Conservation (phyloP, 2,888 invertebrate genomes). For the Drosophila helvetica region DNA sequence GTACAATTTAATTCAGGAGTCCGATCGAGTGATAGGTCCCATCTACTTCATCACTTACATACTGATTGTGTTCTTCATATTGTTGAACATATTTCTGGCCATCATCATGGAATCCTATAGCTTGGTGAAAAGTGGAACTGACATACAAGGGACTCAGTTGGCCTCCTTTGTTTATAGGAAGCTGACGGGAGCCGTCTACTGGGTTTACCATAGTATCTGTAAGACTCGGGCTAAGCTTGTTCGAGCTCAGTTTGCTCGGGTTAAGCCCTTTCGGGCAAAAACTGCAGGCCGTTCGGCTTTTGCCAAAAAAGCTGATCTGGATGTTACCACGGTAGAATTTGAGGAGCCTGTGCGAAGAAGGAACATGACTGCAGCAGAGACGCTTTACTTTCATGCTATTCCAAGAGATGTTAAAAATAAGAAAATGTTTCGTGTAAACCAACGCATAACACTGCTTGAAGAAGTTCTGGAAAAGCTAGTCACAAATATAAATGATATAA, state of each 20-base stretch:
- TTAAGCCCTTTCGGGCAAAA: background rate
- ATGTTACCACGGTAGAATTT: background rate
- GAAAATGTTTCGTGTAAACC: slow-evolving; percentile 56
- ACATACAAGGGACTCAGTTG: slow-evolving; percentile 75
- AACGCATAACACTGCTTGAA: slow-evolving; percentile 71
- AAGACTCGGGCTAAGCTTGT: slow-evolving; percentile 13
- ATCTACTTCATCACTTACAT: slow-evolving; percentile 90
- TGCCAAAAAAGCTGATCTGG: background rate
- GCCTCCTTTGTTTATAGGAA: slow-evolving; percentile 62
- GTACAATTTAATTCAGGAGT: slow-evolving; percentile 87
- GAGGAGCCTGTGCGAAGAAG: background rate
- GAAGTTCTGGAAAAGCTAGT: slow-evolving; percentile 75
- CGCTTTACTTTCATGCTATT: background rate
- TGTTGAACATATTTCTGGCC: slow-evolving; percentile 92
- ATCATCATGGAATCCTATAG: slow-evolving; percentile 92
- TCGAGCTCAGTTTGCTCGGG: background rate
- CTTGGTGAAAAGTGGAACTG: slow-evolving; percentile 89
- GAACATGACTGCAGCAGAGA: background rate
- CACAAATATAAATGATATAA: slow-evolving; percentile 70
- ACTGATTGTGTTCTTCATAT: slow-evolving; percentile 90
- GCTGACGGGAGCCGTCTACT: slow-evolving; percentile 25
- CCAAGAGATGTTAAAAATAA: background rate
- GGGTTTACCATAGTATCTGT: slow-evolving; percentile 51
- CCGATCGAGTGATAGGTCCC: slow-evolving; percentile 89
- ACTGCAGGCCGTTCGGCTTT: background rate